Conservation (phyloP, 2,113 vertebrate genomes). For the Ctenodactylus gundi region DNA sequence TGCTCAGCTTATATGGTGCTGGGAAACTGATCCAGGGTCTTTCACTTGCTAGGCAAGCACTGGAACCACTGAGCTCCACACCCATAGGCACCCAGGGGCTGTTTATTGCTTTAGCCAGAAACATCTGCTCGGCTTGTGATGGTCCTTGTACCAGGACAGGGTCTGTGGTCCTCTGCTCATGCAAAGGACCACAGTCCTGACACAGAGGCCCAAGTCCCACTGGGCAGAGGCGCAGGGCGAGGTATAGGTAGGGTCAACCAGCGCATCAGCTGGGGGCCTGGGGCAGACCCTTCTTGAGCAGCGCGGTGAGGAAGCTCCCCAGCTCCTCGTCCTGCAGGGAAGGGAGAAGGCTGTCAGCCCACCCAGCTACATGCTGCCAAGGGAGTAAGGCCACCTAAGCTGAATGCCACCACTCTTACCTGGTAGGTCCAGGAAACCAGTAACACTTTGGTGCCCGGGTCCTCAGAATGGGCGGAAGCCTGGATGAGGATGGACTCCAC, state of each 20-base stretch:
- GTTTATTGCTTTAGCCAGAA: neutral
- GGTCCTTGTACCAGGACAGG: neutral
- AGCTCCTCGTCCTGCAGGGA: constrained; percentile 93
- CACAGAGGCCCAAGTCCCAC: neutral
- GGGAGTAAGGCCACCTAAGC: neutral
- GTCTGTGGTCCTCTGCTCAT: neutral
- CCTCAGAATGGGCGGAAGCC: constrained; percentile 92
- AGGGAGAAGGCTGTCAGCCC: neutral
- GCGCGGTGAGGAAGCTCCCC: constrained; percentile 93
- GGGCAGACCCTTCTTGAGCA: constrained; percentile 96
- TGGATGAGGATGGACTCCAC: constrained; percentile 98
- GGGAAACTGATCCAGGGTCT: too few species aligned
- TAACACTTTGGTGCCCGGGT: constrained; percentile 92
- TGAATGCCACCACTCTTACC: constrained; percentile 83
- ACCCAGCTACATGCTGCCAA: neutral
- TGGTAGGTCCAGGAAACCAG: constrained; percentile 99
- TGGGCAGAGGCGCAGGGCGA: too few species aligned
- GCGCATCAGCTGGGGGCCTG: constrained; percentile 81
- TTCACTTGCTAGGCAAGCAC: too few species aligned
- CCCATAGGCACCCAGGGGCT: too few species aligned
- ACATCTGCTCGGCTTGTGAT: rapidly evolving
- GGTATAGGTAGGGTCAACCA: too few species aligned
- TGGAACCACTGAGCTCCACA: too few species aligned
- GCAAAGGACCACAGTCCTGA: neutral
- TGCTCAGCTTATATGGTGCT: too few species aligned